Evolutionary conservation across 2,888 invertebrate genomes (phyloP).

Genomic region (Cryptocephalus moraei): DNA sequence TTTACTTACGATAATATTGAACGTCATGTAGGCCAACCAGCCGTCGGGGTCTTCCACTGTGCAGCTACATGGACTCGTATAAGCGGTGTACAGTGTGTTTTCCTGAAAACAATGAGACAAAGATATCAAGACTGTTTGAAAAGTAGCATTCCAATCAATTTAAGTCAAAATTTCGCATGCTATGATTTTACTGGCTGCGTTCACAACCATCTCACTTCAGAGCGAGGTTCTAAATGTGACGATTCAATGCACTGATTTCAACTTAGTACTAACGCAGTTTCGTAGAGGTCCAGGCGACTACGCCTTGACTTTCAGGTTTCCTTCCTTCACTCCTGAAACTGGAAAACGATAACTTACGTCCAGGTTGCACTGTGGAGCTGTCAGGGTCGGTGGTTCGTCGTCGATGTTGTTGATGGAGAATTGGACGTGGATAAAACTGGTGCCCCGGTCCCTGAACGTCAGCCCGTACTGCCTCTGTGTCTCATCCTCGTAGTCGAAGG

Average conservation of each 20-base stretch:
- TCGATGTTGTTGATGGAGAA: constrained; percentile 14
- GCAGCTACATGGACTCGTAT: constrained; percentile 10
- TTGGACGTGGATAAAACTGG: neutral
- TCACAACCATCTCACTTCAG: too few relatives aligned
- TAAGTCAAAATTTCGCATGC: too few relatives aligned
- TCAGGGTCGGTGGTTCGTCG: constrained; percentile 16
- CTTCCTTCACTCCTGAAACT: too few relatives aligned
- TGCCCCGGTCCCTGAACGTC: neutral
- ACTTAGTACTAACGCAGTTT: too few relatives aligned
- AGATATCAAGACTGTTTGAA: too few relatives aligned
- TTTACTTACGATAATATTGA: constrained; percentile 3
- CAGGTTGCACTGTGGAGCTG: constrained; percentile 12
- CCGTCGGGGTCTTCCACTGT: constrained; percentile 18
- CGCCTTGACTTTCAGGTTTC: too few relatives aligned
- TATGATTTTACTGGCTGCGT: too few relatives aligned
- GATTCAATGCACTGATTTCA: too few relatives aligned
- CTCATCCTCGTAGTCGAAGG: neutral
- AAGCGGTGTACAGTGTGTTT: constrained; percentile 7
- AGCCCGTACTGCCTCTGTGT: neutral
- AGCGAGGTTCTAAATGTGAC: too few relatives aligned
- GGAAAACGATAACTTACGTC: constrained; percentile 9
- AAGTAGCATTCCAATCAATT: too few relatives aligned
- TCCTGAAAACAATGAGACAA: constrained; percentile 13
- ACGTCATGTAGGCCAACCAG: constrained; percentile 12
- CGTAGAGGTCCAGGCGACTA: too few relatives aligned